Evolutionary conservation across 2,888 invertebrate genomes (phyloP).

Genomic region (Chymomyza amoena): DNA sequence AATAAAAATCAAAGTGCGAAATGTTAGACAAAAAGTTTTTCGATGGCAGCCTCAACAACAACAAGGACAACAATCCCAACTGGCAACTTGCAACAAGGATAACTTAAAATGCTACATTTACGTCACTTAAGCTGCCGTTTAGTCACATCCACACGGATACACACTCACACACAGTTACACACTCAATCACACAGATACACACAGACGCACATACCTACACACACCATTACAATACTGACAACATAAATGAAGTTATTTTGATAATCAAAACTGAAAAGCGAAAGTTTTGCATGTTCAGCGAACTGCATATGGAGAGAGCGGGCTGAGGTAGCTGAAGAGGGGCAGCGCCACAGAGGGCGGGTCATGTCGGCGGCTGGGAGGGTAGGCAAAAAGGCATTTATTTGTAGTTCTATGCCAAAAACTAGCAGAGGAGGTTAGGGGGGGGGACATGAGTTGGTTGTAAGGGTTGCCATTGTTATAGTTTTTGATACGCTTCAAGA

Average conservation of each 20-base stretch:
- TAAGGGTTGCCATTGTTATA: slow-evolving; percentile 48
- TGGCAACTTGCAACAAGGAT: too few species aligned
- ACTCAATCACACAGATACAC: slow-evolving; percentile 9
- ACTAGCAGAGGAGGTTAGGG: too few species aligned
- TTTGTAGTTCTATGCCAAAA: slow-evolving; percentile 42
- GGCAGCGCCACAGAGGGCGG: slow-evolving; percentile 4
- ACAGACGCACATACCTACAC: slow-evolving; percentile 24
- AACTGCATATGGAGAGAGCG: not conserved
- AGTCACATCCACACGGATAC: not conserved
- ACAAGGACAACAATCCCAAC: slow-evolving; percentile 25
- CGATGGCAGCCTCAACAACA: slow-evolving; percentile 31
- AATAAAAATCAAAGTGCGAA: slow-evolving; percentile 60
- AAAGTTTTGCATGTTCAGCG: slow-evolving; percentile 48
- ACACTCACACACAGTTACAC: not conserved
- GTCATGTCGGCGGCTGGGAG: not conserved
- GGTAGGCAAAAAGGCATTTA: slow-evolving; percentile 47
- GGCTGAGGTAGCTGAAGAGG: too few species aligned
- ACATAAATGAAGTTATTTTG: slow-evolving; percentile 69
- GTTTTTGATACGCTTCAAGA: too few species aligned
- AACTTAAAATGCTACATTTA: slow-evolving; percentile 23
- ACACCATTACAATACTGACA: slow-evolving; percentile 1
- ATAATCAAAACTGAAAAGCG: slow-evolving; percentile 68
- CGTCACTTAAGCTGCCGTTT: slow-evolving; percentile 62
- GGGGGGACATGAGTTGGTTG: slow-evolving; percentile 25
- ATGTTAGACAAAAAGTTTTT: slow-evolving; percentile 45